phyloP scores from a whole-genome alignment of 2,888 invertebrate genomes.

The Julus scanicus region DNA sequence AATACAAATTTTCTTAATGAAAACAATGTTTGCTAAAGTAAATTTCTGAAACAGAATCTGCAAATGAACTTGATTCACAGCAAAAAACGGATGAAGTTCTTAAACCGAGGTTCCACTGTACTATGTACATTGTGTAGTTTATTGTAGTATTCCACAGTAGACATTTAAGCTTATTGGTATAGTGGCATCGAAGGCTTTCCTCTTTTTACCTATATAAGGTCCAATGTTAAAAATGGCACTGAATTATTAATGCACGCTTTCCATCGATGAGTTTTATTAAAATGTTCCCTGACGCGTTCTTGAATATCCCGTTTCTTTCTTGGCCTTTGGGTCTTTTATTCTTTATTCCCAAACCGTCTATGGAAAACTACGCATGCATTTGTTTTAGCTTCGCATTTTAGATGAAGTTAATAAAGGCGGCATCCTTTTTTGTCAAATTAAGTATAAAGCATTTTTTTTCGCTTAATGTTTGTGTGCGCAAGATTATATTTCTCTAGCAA shows the following conservation, averaged over 20 bases:
- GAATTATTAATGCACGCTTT: not conserved
- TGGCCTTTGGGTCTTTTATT: not conserved
- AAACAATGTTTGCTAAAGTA: no score
- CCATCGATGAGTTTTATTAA: not conserved
- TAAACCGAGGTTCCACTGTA: no score
- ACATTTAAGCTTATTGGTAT: no score
- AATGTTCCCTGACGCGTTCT: not conserved
- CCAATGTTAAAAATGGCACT: not conserved
- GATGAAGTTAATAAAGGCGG: conserved; percentile 13
- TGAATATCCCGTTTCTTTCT: not conserved
- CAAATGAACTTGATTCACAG: no score
- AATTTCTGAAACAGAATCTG: no score
- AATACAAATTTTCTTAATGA: no score
- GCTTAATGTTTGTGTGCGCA: not conserved
- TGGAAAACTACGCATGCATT: not conserved
- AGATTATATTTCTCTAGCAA: not conserved
- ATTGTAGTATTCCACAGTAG: no score
- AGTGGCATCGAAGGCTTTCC: not conserved
- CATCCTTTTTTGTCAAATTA: conserved; percentile 16
- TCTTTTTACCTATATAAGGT: not conserved
- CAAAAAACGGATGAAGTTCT: no score
- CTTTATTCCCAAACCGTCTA: not conserved
- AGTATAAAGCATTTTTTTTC: not conserved
- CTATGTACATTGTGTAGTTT: no score
- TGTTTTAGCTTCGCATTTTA: not conserved